Evolutionary conservation across 2,113 vertebrate genomes (phyloP).

Genomic region (Psittacus erithacus): DNA sequence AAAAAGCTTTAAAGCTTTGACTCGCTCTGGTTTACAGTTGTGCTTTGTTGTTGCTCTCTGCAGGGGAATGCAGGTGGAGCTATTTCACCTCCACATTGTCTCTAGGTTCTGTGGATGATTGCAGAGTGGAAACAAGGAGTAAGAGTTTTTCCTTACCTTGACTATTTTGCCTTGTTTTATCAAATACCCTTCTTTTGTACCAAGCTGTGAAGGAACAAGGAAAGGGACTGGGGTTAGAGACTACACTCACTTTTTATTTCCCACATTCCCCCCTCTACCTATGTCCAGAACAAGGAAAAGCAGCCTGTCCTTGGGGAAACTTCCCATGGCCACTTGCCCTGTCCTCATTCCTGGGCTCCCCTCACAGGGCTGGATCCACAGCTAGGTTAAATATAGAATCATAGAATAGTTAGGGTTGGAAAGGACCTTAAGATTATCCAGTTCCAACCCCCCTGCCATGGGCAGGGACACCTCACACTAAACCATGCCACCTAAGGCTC

Average conservation of each 20-base stretch:
- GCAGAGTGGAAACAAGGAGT: neutral
- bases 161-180: conserved; percentile 91
- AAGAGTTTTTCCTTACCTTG: conserved; percentile 76
- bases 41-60: neutral
- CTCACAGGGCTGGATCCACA: fast-evolving
- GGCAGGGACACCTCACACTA: too few species aligned
- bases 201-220: conserved; percentile 81
- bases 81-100: neutral
- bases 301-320: neutral
- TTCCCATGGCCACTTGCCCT: fast-evolving
- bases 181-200: conserved; percentile 96
- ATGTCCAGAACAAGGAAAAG: fast-evolving
- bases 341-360: fast-evolving
- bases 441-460: too few species aligned
- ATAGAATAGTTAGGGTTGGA: too few species aligned
- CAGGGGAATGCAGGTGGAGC: neutral
- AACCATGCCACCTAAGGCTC: too few species aligned
- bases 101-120: neutral
- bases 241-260: neutral
- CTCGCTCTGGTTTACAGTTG: neutral
- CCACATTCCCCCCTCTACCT: neutral
- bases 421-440: too few species aligned
- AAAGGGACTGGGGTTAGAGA: neutral
- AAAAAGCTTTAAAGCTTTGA: neutral
- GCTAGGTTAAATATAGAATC: neutral